phyloP scores from a whole-genome alignment of 1,140 invertebrate species.

The Limonius californicus region DNA sequence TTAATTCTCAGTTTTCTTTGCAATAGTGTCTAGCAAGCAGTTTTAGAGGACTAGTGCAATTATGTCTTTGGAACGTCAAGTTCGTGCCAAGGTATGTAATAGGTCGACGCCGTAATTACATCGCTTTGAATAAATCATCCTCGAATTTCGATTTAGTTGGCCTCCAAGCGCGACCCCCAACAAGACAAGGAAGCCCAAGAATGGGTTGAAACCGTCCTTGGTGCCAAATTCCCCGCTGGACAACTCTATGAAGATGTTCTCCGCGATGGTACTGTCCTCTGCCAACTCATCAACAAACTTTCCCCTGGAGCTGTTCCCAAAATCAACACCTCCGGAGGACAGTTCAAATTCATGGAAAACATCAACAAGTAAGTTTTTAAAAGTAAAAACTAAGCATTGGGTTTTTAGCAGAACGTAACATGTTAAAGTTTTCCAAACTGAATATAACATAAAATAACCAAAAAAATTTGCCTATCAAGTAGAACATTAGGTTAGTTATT shows the following conservation, averaged over 20 bases:
- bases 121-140: not conserved
- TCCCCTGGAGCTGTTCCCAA: slow-evolving; percentile 76
- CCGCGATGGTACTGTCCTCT: slow-evolving; percentile 82
- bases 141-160: slow-evolving; percentile 58
- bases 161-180: slow-evolving; percentile 82
- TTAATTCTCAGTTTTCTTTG: slow-evolving; percentile 26
- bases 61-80: slow-evolving; percentile 78
- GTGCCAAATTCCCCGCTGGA: slow-evolving; percentile 77
- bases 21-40: not conserved
- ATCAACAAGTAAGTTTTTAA: slow-evolving; percentile 69
- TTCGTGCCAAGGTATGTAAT: slow-evolving; percentile 66
- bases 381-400: no score
- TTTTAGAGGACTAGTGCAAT: slow-evolving; percentile 33
- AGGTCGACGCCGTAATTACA: not conserved
- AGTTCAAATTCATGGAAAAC: slow-evolving; percentile 97
- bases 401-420: no score
- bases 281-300: slow-evolving; percentile 87
- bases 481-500: no score
- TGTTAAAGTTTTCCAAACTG: no score
- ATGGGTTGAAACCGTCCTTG: slow-evolving; percentile 87
- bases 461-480: no score
- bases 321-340: slow-evolving; percentile 83
- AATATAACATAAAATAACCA: no score
- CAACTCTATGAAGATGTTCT: slow-evolving; percentile 75
- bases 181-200: slow-evolving; percentile 84